These are phyloP conservation scores for Drosophila tristis DNA, from an alignment of 1,140 invertebrate genomes.

Conservation along the genomic window DNA sequence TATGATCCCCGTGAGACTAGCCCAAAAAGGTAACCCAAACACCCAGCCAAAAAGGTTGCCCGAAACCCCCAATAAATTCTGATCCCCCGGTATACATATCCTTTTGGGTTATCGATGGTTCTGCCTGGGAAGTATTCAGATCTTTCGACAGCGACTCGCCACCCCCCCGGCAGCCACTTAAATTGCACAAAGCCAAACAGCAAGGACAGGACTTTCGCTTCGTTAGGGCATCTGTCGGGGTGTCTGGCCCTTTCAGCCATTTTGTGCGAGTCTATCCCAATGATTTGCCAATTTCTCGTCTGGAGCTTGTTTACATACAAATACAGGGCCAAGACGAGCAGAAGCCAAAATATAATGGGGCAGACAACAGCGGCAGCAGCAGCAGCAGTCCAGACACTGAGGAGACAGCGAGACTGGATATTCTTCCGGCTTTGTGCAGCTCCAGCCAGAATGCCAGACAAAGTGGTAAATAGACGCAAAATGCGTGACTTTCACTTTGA, in stretches of 20 bases:
- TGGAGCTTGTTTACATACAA: conserved; percentile 71
- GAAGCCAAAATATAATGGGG: conserved; percentile 64
- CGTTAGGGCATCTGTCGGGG: conserved; percentile 41
- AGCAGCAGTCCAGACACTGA: conserved; percentile 8
- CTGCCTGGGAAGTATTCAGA: too few relatives aligned
- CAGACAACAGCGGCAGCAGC: conserved; percentile 39
- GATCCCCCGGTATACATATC: not conserved
- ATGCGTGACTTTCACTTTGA: conserved; percentile 78
- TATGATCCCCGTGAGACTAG: too few relatives aligned
- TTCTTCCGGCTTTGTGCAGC: conserved; percentile 35
- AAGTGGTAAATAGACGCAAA: conserved; percentile 74
- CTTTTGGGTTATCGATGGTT: too few relatives aligned
- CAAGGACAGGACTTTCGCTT: conserved; percentile 33
- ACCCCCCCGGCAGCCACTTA: conserved; percentile 2
- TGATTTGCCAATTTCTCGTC: conserved; percentile 67
- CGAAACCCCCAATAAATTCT: conserved; percentile 6
- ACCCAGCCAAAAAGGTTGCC: not conserved
- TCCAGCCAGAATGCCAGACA: conserved; percentile 50
- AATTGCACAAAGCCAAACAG: conserved; percentile 69
- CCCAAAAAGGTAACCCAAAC: not conserved
- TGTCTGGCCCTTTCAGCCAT: conserved; percentile 16
- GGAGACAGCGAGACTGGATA: conserved; percentile 30
- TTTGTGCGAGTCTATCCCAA: conserved; percentile 37
- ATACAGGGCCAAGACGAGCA: conserved; percentile 52
- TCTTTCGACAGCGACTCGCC: not conserved